Evolutionary conservation across 2,113 vertebrate genomes (phyloP), one percentile per base, ranked within the genome.

Genomic region (Callospermophilus lateralis): DNA sequence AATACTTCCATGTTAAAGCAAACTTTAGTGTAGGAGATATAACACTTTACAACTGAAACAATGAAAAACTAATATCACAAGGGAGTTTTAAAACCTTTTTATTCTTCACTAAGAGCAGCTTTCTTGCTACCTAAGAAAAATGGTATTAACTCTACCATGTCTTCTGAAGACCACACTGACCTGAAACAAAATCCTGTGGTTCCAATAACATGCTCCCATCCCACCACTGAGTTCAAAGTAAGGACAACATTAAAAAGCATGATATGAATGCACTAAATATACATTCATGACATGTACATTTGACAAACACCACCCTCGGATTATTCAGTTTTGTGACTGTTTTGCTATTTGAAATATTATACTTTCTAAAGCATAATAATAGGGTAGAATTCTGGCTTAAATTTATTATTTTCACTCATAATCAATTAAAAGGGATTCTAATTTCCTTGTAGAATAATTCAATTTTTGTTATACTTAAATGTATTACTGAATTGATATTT

Each of bases 221-320:
- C 39, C 1, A 20, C 45, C 72, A 53, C 6, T 90, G 86, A 95
- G 90, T 97, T 98, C 95, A 97, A 37, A 28, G 1, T 96, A 97
- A 97, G 83, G 95, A n/a, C 90, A 98, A 85, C n/a, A 78, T n/a
- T 63, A 90, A 95, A 77, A 68, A 95, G 32, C 58, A 34, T 15
- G 16, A 9, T 30, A 8, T 9, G 16, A 51, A 5, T 24, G 3
- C 53, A 11, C 16, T 34, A 4, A 53, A 17, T 68, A 53, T 15
- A 15, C 8, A 0, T 63, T 78, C 2, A 84, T 26, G 79, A 55
- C 65, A 65, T 30, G 15, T 4, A 28, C 61, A n/a, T 89, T 73
- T 84, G 53, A 63, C n/a, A 97, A 95, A 96, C 22, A 5, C 84
- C 65, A 85, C 26, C 26, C 45, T 96, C 39, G 78, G 78, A 86